Base-by-base conservation (phyloP, 2,888 invertebrate species). In the Drosophila flavopinicola region DNA sequence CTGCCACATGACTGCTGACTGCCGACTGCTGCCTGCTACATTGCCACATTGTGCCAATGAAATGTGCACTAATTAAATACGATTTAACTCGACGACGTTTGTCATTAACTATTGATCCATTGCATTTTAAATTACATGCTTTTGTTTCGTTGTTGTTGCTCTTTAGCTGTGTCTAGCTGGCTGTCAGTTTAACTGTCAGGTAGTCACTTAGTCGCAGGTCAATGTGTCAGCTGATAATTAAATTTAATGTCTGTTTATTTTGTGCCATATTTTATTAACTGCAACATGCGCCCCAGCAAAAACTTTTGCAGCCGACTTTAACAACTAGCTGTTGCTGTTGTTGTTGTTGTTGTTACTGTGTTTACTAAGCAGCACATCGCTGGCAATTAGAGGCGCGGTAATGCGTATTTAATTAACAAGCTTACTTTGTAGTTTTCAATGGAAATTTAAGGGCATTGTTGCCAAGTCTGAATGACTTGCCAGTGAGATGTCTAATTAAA, bases 321-420 rank as follows among this genome's bases (percentile, higher is more conserved):
- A 59, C 63, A 65, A 64, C 57, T 67, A 57, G 52, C 32, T 52
- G 49, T 39, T 33, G 47, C 20, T 65, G 45, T 51, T 59, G 60
- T 39, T 56, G 29, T 23, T 59, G 51, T 32, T 75, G 45, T 24
- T 63, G 37, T 52, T 48, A 45, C 47, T 44, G 60, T 24, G 64
- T 48, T 68, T 59, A 58, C 76, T 64, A 51, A 79, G 57, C 70
- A 86, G 66, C 73, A 70, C 67, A 87, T 66, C 71, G 58, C 66
- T 48, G 71, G 66, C 87, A 87, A 87, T 80, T 85, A 80, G 67
- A 74, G 78, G 71, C 71, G 82, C 82, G 82, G 85, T 68, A 80
- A 80, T 80, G 87, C 85, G 80, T 85, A 87, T 85, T 87, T 80
- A 87, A 87, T 80, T 80, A 85, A 87, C 85, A 80, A 80, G 80